Evolutionary conservation across 1,140 invertebrate species (phyloP).

Genomic region (Druon quercuslanigerum): DNA sequence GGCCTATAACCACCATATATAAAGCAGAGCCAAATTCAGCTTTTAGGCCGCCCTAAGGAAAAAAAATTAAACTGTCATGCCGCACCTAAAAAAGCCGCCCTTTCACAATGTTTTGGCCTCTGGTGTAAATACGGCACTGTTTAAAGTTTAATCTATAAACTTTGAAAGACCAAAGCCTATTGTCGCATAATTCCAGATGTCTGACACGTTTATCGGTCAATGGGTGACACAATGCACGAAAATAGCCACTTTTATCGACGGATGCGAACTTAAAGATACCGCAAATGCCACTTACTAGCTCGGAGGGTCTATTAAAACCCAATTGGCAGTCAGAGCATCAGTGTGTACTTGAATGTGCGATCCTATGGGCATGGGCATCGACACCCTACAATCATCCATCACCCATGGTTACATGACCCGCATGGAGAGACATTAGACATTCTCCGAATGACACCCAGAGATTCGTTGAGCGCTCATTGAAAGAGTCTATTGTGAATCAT

Average conservation of each 20-base stretch:
- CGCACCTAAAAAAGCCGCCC: no score
- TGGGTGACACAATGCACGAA: neutral
- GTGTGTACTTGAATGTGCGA: slow-evolving; percentile 29
- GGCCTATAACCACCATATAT: no score
- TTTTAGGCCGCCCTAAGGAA: no score
- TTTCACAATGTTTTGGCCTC: no score
- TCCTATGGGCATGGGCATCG: neutral
- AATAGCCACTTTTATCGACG: neutral
- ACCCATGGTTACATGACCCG: slow-evolving; percentile 53
- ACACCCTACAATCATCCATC: neutral
- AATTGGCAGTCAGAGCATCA: slow-evolving; percentile 36
- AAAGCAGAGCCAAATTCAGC: no score
- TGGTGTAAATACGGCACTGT: no score
- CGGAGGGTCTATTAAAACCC: slow-evolving; percentile 39
- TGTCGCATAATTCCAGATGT: no score
- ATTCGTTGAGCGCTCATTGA: slow-evolving; percentile 66
- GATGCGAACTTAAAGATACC: slow-evolving; percentile 12
- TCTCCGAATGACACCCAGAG: slow-evolving; percentile 61
- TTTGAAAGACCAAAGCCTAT: no score
- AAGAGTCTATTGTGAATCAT: slow-evolving; percentile 71
- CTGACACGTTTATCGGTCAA: no score
- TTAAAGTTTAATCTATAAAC: no score
- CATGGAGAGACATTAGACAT: slow-evolving; percentile 54
- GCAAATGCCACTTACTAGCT: neutral
- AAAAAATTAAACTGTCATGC: no score